Evolutionary conservation across 2,888 invertebrate species (phyloP).

Genomic region (Meliscaeva auricollis): DNA sequence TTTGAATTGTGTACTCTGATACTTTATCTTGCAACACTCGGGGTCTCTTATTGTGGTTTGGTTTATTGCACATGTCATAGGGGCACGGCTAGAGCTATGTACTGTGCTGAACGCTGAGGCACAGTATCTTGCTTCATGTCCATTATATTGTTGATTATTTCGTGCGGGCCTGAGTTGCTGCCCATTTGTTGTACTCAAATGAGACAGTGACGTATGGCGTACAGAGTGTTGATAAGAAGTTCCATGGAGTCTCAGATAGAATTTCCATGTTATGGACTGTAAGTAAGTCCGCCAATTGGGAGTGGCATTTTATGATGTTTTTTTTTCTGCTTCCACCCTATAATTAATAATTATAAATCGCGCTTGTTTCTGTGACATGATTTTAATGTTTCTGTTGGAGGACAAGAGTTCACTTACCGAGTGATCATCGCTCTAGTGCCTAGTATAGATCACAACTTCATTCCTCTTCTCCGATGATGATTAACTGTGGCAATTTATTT

Average conservation of each 20-base stretch:
- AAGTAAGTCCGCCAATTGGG: constrained; percentile 43
- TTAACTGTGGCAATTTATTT: constrained; percentile 47
- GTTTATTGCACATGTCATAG: constrained; percentile 72
- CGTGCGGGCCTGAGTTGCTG: constrained; percentile 66
- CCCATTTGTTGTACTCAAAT: constrained; percentile 74
- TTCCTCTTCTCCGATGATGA: constrained; percentile 19
- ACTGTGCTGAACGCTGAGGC: constrained; percentile 6
- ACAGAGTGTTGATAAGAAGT: constrained; percentile 71
- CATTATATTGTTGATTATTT: constrained; percentile 75
- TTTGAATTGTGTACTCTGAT: constrained; percentile 59
- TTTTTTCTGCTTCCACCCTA: constrained; percentile 26
- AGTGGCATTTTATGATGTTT: constrained; percentile 61
- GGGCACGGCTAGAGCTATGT: constrained; percentile 57
- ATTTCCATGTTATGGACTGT: constrained; percentile 58
- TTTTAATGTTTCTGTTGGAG: background rate
- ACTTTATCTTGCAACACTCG: constrained; percentile 66
- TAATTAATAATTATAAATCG: constrained; percentile 74
- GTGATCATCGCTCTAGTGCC: constrained; percentile 31
- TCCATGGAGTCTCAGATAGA: constrained; percentile 62
- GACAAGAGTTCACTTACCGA: background rate
- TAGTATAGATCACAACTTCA: constrained; percentile 63
- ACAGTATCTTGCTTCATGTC: constrained; percentile 70
- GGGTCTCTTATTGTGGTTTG: constrained; percentile 63
- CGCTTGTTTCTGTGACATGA: constrained; percentile 17
- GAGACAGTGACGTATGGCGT: constrained; percentile 75